Evolutionary conservation across 2,113 vertebrate species (phyloP), one percentile per base, ranked within the genome.

Genomic region (Calyptomena viridis): DNA sequence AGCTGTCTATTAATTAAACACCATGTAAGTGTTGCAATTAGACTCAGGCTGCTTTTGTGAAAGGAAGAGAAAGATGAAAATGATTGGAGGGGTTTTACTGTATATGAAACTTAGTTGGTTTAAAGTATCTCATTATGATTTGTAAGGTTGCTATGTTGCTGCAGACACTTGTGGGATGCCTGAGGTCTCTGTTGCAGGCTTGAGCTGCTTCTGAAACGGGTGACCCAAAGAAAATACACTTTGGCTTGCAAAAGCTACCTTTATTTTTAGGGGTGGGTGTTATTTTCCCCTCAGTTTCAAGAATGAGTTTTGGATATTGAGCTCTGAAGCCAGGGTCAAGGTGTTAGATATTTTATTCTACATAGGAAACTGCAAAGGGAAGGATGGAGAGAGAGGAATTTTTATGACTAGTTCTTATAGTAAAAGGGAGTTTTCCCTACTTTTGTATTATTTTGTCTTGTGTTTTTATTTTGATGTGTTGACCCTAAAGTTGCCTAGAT

Each of bases 1-100:
- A 98, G 91, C 94, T 97, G 96, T 96, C 95, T 96, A 96, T 98
- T 98, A 98, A 98, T 98, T 98, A 98, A 98, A 76, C 49, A 88
- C 49, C 64, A 67, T 88, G n/a, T 97, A 97, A 97, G 87, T 80
- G 94, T 97, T 96, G 94, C 95, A 97, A 97, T 98, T 97, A 97
- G 80, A 91, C 88, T 93, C 42, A 46, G 92, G 84, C 96, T 92
- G 94, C 93, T 93, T 84, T 72, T n/a, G 55, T 79, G 91, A 94
- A 95, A 96, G 91, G 0, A 35, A 58, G 30, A 84, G 83, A 86
- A 82, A 83, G 68, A 88, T 86, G 55, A 79, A 91, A 77, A 46
- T 9, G 40, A 94, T 78, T 28, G 76, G 82, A 94, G 33, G 60
- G 47, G 55, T 88, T 91, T 74, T 97, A 95, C 13, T 62, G 88